Conservation (phyloP, 2,888 invertebrate species). For the Acleris cristana region DNA sequence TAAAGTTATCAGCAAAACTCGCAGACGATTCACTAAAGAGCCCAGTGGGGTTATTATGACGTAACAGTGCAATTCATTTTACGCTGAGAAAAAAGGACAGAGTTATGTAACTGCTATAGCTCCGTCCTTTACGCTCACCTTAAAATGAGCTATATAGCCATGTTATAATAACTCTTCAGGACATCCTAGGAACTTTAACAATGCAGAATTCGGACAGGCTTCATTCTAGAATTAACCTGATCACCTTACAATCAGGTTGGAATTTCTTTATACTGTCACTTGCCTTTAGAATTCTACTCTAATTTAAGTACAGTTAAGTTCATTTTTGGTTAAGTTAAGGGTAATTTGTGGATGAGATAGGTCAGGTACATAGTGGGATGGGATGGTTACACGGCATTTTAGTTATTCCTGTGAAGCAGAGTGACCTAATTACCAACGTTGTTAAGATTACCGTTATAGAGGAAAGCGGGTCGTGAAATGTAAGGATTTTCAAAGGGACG, state of each 20-base stretch:
- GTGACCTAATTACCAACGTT: constrained; percentile 40
- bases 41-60: constrained; percentile 37
- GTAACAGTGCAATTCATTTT: too few relatives aligned
- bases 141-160: too few relatives aligned
- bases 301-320: constrained; percentile 5
- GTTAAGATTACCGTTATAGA: background rate
- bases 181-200: constrained; percentile 52
- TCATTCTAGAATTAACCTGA: constrained; percentile 19
- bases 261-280: constrained; percentile 18
- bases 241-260: background rate
- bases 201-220: constrained; percentile 45
- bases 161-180: constrained; percentile 20
- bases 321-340: constrained; percentile 10
- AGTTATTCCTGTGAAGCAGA: constrained; percentile 39
- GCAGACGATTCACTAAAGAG: constrained; percentile 45
- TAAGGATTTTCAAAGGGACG: too few relatives aligned
- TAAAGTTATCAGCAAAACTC: constrained; percentile 34
- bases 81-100: too few relatives aligned
- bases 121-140: too few relatives aligned
- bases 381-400: constrained; percentile 38
- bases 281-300: constrained; percentile 13
- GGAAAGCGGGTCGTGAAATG: background rate
- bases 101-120: too few relatives aligned
- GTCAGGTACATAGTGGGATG: constrained; percentile 38
- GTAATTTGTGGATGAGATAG: constrained; percentile 30